Evolutionary conservation across 2,888 invertebrate genomes (phyloP), one percentile per base, ranked within the genome.

Genomic region (Leuctra nigra): DNA sequence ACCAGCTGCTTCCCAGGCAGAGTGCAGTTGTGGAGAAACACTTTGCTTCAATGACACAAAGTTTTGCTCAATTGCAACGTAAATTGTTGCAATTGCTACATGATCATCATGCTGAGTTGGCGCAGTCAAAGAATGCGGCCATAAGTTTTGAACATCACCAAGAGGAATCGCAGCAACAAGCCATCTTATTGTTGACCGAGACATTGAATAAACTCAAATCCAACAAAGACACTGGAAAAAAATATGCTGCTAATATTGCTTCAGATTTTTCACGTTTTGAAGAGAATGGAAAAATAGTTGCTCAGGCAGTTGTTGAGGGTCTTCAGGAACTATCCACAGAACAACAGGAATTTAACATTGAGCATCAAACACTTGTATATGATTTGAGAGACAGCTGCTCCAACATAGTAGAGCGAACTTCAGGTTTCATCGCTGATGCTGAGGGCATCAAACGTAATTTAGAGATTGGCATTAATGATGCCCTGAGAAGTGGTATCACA

Each of bases 401-500:
- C 14, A 9, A 13, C 16, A 13, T 7, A 48, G 14, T 16, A 0
- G 44, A 1, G 0, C 7, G 36, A 24, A 14, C 47, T 4, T 36
- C 46, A 1, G 35, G 20, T 13, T 23, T 23, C 6, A 35, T 55
- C n/a, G 14, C 23, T 16, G 54, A 35, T 11, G 47, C 59, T 16
- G 36, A 57, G 29, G 25, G 44, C 7, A 24, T 54, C 14, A 39
- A 46, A 23, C 55, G 53, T 7, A 58, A 57, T 9, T 13, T 60
- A 38, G 58, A 57, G 47, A 22, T 44, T 1, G 56, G 55, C 14
- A 53, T 61, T n/a, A 20, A 61, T 13, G 55, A 56, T 13, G 59
- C 60, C n/a, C 56, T 64, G 29, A 58, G 58, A n/a, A 36, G 55
- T 6, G 59, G 61, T 2, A 60, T 61, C 33, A 55, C 62, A 1